phyloP scores from a whole-genome alignment of 2,797 vertebrate genomes.

The Pteronotus mesoamericanus region DNA sequence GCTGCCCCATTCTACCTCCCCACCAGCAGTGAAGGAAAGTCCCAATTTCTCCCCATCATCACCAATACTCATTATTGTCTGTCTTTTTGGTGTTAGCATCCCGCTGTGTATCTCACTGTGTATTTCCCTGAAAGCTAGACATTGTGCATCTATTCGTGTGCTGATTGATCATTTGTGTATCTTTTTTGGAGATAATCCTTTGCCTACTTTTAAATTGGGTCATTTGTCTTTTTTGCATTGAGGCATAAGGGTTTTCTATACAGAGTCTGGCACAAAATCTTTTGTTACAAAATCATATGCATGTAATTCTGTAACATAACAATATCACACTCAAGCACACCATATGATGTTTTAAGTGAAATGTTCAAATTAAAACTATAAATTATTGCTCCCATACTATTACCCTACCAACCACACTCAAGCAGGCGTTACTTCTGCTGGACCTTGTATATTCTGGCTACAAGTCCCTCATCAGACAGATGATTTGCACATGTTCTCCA shows the following conservation, averaged over 20 bases:
- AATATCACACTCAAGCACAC: too few species aligned
- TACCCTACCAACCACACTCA: too few species aligned
- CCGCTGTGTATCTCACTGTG: neutral
- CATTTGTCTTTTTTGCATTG: neutral
- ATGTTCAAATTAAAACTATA: too few species aligned
- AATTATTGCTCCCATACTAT: too few species aligned
- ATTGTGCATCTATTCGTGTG: fast-evolving
- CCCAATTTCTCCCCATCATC: neutral
- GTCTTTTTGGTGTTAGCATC: neutral
- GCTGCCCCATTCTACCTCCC: too few species aligned
- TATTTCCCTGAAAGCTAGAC: neutral
- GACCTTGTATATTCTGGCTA: neutral
- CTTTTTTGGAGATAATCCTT: neutral
- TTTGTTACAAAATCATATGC: too few species aligned
- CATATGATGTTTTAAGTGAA: too few species aligned
- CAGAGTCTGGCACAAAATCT: too few species aligned
- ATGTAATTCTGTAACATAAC: too few species aligned
- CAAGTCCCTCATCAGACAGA: fast-evolving
- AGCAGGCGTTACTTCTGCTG: too few species aligned
- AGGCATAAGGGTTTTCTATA: too few species aligned
- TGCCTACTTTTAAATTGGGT: neutral
- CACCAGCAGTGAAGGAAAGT: fast-evolving
- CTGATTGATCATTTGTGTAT: neutral
- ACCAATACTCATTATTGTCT: neutral
- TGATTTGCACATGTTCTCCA: fast-evolving